Evolutionary conservation across 2,888 invertebrate species (phyloP).

Genomic region (Cataglyphis albicans): DNA sequence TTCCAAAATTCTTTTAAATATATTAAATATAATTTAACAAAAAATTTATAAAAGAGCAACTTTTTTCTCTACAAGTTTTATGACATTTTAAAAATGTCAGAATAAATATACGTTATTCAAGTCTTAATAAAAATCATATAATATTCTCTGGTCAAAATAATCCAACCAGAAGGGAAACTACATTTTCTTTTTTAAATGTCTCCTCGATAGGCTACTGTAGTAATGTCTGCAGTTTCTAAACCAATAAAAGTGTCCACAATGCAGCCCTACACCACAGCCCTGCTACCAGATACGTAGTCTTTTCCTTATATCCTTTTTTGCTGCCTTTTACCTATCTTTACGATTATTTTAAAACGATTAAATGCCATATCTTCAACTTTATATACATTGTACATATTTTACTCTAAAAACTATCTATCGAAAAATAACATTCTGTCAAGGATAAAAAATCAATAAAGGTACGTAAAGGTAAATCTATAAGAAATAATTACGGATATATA

Average conservation of each 20-base stretch:
- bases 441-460: not conserved
- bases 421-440: not conserved
- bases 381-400: not conserved
- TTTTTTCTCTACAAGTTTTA: not conserved
- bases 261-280: too few species aligned
- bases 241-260: not conserved
- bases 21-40: not conserved
- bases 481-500: not conserved
- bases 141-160: constrained; percentile 22
- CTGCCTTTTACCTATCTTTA: not conserved
- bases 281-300: too few species aligned
- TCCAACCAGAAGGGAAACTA: constrained; percentile 70
- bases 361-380: not conserved
- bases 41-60: not conserved
- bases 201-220: constrained; percentile 8
- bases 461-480: not conserved
- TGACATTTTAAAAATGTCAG: not conserved
- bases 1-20: not conserved
- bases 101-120: not conserved
- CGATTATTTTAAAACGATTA: not conserved
- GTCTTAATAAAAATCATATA: not conserved
- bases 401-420: not conserved
- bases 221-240: not conserved
- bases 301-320: not conserved
- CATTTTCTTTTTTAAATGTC: constrained; percentile 70